A percentile compares a stretch with the other conserved stretches of the same genome.
These are phyloP conservation scores for Drosophila saltans DNA, from an alignment of 1,140 invertebrate species.

Conservation along the genomic window DNA sequence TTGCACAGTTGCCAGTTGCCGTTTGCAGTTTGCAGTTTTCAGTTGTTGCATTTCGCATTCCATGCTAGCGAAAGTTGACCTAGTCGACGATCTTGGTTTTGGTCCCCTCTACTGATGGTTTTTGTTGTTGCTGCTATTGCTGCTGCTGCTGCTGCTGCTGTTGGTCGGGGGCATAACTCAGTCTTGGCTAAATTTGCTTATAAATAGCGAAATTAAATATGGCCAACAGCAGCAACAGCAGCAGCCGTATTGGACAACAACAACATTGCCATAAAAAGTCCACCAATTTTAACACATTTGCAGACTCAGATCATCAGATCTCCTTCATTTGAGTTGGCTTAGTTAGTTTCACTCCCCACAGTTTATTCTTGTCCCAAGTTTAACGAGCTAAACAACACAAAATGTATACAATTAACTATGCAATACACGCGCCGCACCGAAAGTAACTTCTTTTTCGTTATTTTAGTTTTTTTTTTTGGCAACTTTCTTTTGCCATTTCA, in stretches of 20 bases:
- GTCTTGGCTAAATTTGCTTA: constrained; percentile 71
- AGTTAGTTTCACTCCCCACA: constrained; percentile 51
- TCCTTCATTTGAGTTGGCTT: constrained; percentile 20
- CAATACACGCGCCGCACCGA: constrained; percentile 66
- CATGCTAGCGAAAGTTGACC: constrained; percentile 81
- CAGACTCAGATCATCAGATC: constrained; percentile 30
- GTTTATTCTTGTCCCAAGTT: constrained; percentile 34
- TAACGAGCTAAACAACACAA: constrained; percentile 47
- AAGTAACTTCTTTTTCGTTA: constrained; percentile 11
- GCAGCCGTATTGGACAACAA: constrained; percentile 21
- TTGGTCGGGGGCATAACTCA: constrained; percentile 57
- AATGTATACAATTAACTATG: constrained; percentile 76
- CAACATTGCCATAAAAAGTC: constrained; percentile 50
- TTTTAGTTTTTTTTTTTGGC: constrained; percentile 47
- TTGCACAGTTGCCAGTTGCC: constrained; percentile 1
- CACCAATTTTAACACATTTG: constrained; percentile 70
- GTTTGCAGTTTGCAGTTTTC: constrained; percentile 28
- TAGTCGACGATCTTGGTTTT: constrained; percentile 75
- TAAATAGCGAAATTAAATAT: constrained; percentile 81
- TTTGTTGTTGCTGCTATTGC: constrained; percentile 46
- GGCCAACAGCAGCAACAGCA: constrained; percentile 63
- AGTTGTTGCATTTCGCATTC: constrained; percentile 77
- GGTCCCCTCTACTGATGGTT: constrained; percentile 13
- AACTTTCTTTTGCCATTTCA: constrained; percentile 73
- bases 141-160: constrained; percentile 21